Percentiles rank a stretch among this genome's conserved stretches.
Conservation (phyloP, 2,797 vertebrate species). For the Monodelphis domestica region DNA sequence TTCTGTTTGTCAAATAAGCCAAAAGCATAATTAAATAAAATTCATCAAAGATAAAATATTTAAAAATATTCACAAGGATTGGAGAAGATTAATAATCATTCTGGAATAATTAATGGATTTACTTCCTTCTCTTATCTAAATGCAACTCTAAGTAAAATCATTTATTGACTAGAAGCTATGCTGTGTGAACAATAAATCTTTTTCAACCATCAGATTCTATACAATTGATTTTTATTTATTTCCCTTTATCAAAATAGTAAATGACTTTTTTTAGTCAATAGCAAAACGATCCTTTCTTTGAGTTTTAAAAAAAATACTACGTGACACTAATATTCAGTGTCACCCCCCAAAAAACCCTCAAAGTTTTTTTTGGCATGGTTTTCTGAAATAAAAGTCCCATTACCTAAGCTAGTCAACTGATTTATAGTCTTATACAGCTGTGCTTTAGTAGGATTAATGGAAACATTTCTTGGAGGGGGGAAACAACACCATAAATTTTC, state of each 20-base stretch:
- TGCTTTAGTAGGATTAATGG: conserved; percentile 45
- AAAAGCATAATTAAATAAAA: neutral
- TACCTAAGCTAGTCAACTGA: conserved; percentile 74
- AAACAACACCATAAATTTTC: conserved; percentile 56
- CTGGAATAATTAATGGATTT: conserved; percentile 35
- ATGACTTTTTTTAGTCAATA: conserved; percentile 63
- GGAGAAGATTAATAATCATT: conserved; percentile 2
- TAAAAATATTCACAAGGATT: conserved; percentile 47
- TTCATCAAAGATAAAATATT: conserved; percentile 33
- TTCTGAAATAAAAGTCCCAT: conserved; percentile 64
- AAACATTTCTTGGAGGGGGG: conserved; percentile 43
- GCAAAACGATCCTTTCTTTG: conserved; percentile 54
- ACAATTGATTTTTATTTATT: conserved; percentile 59
- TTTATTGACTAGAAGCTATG: conserved; percentile 34
- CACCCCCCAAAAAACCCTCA: conserved; percentile 62
- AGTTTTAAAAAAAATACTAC: too few species aligned
- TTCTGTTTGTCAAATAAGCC: conserved; percentile 36
- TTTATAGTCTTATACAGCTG: conserved; percentile 50
- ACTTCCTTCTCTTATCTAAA: neutral
- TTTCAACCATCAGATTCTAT: conserved; percentile 38
- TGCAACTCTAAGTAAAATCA: conserved; percentile 13
- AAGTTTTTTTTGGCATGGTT: conserved; percentile 49
- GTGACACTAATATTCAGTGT: conserved; percentile 68
- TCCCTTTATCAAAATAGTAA: conserved; percentile 35
- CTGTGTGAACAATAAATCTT: conserved; percentile 31